phyloP scores from a whole-genome alignment of 2,888 invertebrate species.

The Chalcis sispes region DNA sequence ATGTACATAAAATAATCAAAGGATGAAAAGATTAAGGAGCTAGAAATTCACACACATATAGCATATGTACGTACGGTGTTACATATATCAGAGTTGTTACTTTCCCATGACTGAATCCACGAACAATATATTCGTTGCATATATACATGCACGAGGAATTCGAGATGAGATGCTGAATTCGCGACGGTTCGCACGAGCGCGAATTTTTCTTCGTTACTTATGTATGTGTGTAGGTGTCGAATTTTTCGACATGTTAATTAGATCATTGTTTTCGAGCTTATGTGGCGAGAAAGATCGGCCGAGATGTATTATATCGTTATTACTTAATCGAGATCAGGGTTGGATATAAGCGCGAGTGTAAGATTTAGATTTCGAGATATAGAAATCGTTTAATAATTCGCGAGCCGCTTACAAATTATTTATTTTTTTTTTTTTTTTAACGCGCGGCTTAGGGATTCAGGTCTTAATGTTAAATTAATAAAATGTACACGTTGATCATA shows the following conservation, averaged over 20 bases:
- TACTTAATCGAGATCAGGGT: not conserved
- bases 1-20: too few relatives aligned
- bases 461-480: too few relatives aligned
- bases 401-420: too few relatives aligned
- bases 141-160: too few relatives aligned
- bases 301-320: not conserved
- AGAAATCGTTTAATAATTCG: too few relatives aligned
- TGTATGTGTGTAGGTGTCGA: not conserved
- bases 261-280: conserved; percentile 30
- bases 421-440: too few relatives aligned
- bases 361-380: too few relatives aligned
- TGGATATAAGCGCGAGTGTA: not conserved
- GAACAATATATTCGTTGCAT: not conserved
- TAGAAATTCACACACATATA: not conserved
- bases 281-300: not conserved
- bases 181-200: conserved; percentile 37
- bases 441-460: too few relatives aligned
- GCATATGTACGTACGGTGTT: not conserved
- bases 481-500: too few relatives aligned
- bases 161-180: conserved; percentile 34
- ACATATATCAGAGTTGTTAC: not conserved
- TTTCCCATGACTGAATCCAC: conserved; percentile 36
- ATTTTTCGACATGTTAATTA: conserved; percentile 37
- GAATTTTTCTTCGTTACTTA: not conserved
- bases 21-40: too few relatives aligned